These are phyloP conservation scores for Megaleporinus macrocephalus DNA, from an alignment of 2,113 vertebrate genomes.

Conservation along the genomic window DNA sequence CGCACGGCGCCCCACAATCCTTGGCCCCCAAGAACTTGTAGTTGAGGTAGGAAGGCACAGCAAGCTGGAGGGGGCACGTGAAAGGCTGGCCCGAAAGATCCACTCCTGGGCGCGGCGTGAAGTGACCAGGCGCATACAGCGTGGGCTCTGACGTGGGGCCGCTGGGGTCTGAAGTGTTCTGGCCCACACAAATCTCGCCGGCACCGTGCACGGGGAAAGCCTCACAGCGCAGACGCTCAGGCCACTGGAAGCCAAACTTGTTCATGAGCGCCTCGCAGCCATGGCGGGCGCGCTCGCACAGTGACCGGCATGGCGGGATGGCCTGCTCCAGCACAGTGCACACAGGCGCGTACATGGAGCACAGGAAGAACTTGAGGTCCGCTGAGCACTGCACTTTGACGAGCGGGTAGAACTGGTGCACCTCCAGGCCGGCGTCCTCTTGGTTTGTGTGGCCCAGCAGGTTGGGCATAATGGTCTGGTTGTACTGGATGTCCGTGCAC, in stretches of 20 bases:
- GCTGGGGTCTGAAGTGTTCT: slow-evolving; percentile 82
- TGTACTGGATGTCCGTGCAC: slow-evolving; percentile 88
- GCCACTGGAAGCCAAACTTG: slow-evolving; percentile 90
- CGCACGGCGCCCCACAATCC: slow-evolving; percentile 92
- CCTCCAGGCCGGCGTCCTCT: slow-evolving; percentile 88
- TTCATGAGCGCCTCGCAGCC: slow-evolving; percentile 89
- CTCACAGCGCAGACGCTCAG: slow-evolving; percentile 83
- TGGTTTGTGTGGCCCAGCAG: slow-evolving; percentile 87
- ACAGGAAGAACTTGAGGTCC: slow-evolving; percentile 85
- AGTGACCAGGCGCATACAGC: slow-evolving; percentile 66
- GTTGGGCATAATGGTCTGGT: slow-evolving; percentile 90
- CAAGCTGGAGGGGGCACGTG: slow-evolving; percentile 88
- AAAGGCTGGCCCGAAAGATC: slow-evolving; percentile 72
- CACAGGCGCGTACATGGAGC: slow-evolving; percentile 88
- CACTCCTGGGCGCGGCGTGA: slow-evolving; percentile 64
- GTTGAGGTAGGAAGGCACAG: slow-evolving; percentile 87
- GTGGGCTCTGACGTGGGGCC: slow-evolving; percentile 75
- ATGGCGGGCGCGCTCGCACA: slow-evolving; percentile 85
- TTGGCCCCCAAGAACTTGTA: slow-evolving; percentile 88
- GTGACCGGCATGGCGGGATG: slow-evolving; percentile 84
- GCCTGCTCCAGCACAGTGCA: slow-evolving; percentile 88
- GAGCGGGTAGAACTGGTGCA: slow-evolving; percentile 88
- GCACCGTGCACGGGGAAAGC: slow-evolving; percentile 85
- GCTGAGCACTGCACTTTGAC: slow-evolving; percentile 85
- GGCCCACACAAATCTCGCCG: slow-evolving; percentile 87